These are phyloP conservation scores for Fulmarus glacialis DNA, from an alignment of 2,113 vertebrate genomes.

Conservation along the genomic window DNA sequence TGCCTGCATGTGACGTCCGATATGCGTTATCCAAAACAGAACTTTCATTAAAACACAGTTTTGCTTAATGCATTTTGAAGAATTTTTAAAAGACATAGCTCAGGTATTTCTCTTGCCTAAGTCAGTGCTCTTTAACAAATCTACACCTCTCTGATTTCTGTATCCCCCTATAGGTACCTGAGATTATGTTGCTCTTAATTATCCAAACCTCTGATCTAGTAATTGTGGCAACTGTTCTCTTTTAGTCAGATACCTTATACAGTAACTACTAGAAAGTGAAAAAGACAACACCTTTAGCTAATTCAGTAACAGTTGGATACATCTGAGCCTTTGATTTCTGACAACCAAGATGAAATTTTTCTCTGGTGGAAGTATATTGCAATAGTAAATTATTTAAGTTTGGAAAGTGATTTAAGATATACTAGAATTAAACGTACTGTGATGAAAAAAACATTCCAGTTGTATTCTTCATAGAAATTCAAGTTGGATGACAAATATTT, in stretches of 20 bases:
- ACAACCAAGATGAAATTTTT: not conserved
- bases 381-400: not conserved
- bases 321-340: not conserved
- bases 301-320: not conserved
- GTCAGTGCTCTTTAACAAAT: not conserved
- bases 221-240: not conserved
- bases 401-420: not conserved
- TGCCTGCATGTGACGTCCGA: rapidly evolving
- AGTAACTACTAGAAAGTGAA: not conserved
- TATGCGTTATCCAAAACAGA: not conserved
- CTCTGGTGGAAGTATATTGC: not conserved
- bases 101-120: not conserved
- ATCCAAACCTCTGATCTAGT: not conserved
- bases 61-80: not conserved
- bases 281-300: not conserved
- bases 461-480: not conserved
- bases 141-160: not conserved
- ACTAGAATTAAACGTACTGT: not conserved
- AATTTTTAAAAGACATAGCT: not conserved
- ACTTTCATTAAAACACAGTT: not conserved
- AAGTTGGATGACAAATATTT: not conserved
- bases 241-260: not conserved
- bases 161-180: not conserved
- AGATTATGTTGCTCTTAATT: not conserved
- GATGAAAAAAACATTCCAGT: rapidly evolving